Conservation (phyloP, 2,797 vertebrate species). For the Falco naumanni region DNA sequence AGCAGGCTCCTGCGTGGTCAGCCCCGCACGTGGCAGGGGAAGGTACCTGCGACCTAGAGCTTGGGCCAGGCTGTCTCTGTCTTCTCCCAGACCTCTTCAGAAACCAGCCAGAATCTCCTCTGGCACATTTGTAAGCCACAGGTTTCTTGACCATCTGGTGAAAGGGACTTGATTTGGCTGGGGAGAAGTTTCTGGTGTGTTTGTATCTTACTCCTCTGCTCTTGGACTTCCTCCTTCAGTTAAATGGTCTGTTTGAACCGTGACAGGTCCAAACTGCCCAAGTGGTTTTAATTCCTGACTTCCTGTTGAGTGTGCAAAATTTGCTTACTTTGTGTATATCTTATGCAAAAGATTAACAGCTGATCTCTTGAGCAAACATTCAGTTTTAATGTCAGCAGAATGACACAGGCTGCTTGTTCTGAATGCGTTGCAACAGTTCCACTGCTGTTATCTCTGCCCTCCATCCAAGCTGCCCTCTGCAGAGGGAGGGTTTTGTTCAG, state of each 20-base stretch:
- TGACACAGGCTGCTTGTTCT: background rate
- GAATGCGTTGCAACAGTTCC: background rate
- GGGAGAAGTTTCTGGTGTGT: background rate
- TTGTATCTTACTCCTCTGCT: background rate
- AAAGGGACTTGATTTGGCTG: background rate
- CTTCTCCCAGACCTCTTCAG: background rate
- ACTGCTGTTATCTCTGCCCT: background rate
- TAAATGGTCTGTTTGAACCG: background rate
- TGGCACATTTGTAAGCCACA: background rate
- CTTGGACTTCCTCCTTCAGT: background rate
- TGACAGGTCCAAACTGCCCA: background rate
- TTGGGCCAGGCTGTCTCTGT: background rate
- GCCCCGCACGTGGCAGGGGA: background rate
- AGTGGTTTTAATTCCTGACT: conserved; percentile 1
- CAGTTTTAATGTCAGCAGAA: background rate
- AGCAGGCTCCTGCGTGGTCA: background rate
- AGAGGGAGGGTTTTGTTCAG: background rate
- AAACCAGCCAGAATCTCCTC: background rate
- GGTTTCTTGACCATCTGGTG: background rate
- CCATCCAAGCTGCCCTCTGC: background rate
- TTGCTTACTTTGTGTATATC: conserved; percentile 19
- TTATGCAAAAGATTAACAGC: conserved; percentile 21
- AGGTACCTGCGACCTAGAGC: background rate
- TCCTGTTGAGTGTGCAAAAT: conserved; percentile 7
- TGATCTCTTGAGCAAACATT: conserved; percentile 39